These are phyloP conservation scores for Drosophila emarginata DNA, from an alignment of 2,888 invertebrate species.

Conservation along the genomic window DNA sequence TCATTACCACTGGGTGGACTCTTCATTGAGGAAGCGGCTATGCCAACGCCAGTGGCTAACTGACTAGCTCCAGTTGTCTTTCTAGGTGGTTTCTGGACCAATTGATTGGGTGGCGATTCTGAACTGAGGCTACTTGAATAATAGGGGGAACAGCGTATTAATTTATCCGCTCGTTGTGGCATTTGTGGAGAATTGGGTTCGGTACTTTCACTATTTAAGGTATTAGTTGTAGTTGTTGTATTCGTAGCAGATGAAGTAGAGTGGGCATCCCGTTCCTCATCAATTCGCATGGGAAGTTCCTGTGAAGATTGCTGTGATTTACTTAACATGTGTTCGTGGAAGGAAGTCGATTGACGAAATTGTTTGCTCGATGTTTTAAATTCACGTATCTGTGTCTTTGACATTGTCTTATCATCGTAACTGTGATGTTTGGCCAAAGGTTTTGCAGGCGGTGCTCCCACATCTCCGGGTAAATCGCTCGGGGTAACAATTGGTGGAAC, in stretches of 20 bases:
- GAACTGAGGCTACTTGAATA: constrained; percentile 90
- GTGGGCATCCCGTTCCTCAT: constrained; percentile 82
- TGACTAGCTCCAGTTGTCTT: constrained; percentile 84
- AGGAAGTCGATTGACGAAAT: constrained; percentile 86
- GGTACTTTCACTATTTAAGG: constrained; percentile 83
- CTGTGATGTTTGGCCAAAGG: constrained; percentile 86
- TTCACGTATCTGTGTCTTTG: constrained; percentile 86
- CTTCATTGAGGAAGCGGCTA: constrained; percentile 85
- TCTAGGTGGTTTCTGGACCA: constrained; percentile 86
- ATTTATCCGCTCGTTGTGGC: constrained; percentile 82
- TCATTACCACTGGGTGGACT: constrained; percentile 90
- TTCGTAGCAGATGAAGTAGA: constrained; percentile 80
- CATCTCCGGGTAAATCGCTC: constrained; percentile 70
- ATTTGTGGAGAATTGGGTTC: constrained; percentile 81
- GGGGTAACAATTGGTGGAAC: constrained; percentile 80
- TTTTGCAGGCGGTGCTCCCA: constrained; percentile 83
- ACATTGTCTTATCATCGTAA: constrained; percentile 86
- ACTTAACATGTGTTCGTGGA: constrained; percentile 86
- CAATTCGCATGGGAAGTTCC: constrained; percentile 82
- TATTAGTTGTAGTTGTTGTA: constrained; percentile 82
- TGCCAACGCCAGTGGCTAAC: constrained; percentile 36
- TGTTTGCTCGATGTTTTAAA: constrained; percentile 85
- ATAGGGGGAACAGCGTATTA: constrained; percentile 89
- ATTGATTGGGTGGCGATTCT: constrained; percentile 87
- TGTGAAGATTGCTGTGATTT: constrained; percentile 83